Percentiles rank a stretch among this genome's conserved stretches.
These are phyloP conservation scores for Lamellibrachia satsuma DNA, from an alignment of 2,888 invertebrate genomes.

Conservation along the genomic window DNA sequence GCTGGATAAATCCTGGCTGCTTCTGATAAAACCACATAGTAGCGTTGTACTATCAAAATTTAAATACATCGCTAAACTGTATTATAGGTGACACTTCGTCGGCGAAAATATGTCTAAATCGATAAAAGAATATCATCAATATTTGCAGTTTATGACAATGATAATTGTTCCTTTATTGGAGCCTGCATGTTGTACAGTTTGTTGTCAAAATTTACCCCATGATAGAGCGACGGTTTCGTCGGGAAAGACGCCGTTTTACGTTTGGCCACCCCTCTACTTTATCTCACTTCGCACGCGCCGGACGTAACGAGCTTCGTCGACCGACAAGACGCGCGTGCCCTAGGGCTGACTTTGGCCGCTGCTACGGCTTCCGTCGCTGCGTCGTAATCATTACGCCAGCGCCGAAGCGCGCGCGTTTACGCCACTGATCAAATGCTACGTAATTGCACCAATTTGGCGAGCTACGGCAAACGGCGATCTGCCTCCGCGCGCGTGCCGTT, in stretches of 20 bases:
- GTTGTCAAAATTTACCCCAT: neutral
- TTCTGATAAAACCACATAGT: neutral
- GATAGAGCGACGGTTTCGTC: neutral
- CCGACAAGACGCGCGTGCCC: neutral
- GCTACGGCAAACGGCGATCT: neutral
- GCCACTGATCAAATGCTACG: neutral
- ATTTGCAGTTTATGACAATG: neutral
- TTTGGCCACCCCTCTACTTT: neutral
- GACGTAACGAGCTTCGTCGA: neutral
- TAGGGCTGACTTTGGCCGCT: neutral
- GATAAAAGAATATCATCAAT: neutral
- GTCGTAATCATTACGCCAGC: conserved; percentile 3
- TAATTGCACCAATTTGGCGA: neutral
- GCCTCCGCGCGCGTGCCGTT: neutral
- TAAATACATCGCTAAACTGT: neutral
- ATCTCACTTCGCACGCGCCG: neutral
- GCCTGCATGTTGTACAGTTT: neutral
- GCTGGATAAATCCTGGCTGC: neutral
- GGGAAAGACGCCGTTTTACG: neutral
- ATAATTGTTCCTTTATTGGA: neutral
- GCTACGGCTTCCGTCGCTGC: neutral
- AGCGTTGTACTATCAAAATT: neutral
- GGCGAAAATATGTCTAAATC: neutral
- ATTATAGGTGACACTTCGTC: neutral
- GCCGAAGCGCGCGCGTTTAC: neutral